These are phyloP conservation scores for Amblyjoppa proteus DNA, from an alignment of 2,888 invertebrate genomes.

Conservation along the genomic window DNA sequence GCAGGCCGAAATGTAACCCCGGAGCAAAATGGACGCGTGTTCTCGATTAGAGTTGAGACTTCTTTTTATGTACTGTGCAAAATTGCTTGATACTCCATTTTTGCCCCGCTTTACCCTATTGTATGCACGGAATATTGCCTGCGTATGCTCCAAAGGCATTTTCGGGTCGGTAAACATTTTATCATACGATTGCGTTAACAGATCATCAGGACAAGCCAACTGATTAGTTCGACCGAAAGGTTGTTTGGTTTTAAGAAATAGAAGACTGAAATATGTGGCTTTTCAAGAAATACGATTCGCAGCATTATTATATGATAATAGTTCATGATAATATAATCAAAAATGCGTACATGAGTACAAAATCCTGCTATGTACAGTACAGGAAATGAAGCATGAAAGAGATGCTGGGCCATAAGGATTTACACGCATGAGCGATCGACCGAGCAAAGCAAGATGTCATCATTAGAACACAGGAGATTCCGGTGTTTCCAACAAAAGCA, in stretches of 20 bases:
- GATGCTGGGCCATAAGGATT: neutral
- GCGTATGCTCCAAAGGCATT: neutral
- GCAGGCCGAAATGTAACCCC: neutral
- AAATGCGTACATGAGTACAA: neutral
- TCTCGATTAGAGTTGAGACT: neutral
- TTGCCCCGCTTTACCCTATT: neutral
- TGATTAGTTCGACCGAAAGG: too few relatives aligned
- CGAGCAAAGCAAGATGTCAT: neutral
- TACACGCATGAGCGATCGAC: neutral
- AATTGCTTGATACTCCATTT: neutral
- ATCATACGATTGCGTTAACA: neutral
- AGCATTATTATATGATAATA: too few relatives aligned
- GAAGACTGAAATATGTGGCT: neutral
- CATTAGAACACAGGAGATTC: constrained; percentile 1
- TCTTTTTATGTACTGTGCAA: neutral
- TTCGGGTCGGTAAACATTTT: neutral
- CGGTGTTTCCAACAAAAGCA: neutral
- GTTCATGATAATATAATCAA: neutral
- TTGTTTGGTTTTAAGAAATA: too few relatives aligned
- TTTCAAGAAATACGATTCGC: neutral
- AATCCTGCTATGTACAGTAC: neutral
- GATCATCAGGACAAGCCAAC: too few relatives aligned
- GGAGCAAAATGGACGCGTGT: neutral
- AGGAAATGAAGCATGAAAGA: neutral
- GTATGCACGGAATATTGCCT: neutral